phyloP scores from a whole-genome alignment of 2,888 invertebrate species.

The Aproaerema taeniolella region DNA sequence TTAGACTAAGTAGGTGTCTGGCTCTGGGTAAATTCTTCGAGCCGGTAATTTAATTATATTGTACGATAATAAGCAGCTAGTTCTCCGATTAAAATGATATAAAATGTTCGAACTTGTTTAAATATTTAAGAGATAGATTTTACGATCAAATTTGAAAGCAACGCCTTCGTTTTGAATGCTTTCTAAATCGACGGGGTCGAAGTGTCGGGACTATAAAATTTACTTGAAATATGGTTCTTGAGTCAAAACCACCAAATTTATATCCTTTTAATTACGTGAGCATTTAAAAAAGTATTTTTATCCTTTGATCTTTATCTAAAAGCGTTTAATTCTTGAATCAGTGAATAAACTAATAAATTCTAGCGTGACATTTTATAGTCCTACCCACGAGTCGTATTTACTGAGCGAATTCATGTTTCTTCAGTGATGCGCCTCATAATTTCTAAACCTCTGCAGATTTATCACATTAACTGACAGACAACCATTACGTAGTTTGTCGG shows the following conservation, averaged over 20 bases:
- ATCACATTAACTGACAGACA: not conserved
- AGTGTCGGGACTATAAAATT: not conserved
- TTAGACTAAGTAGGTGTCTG: too few relatives aligned
- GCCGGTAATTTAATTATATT: constrained; percentile 44
- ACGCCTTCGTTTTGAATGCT: constrained; percentile 6
- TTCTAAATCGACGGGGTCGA: constrained; percentile 4
- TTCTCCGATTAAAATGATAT: constrained; percentile 29
- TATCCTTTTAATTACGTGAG: too few relatives aligned
- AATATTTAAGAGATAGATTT: constrained; percentile 24
- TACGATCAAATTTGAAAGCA: constrained; percentile 29
- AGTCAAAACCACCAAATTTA: too few relatives aligned
- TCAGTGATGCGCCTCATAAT: too few relatives aligned
- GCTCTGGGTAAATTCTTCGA: constrained; percentile 28
- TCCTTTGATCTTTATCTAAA: too few relatives aligned
- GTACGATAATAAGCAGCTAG: constrained; percentile 14
- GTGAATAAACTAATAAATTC: too few relatives aligned
- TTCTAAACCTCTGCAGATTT: not conserved
- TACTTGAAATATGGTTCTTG: too few relatives aligned
- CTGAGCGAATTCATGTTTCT: too few relatives aligned
- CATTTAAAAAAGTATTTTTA: too few relatives aligned
- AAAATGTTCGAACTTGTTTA: constrained; percentile 29
- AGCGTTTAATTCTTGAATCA: too few relatives aligned
- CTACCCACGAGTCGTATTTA: too few relatives aligned
- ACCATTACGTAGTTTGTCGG: constrained; percentile 7
- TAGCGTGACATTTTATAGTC: too few relatives aligned